Conservation (phyloP, 2,797 vertebrate genomes). For the Siniperca obscura region DNA sequence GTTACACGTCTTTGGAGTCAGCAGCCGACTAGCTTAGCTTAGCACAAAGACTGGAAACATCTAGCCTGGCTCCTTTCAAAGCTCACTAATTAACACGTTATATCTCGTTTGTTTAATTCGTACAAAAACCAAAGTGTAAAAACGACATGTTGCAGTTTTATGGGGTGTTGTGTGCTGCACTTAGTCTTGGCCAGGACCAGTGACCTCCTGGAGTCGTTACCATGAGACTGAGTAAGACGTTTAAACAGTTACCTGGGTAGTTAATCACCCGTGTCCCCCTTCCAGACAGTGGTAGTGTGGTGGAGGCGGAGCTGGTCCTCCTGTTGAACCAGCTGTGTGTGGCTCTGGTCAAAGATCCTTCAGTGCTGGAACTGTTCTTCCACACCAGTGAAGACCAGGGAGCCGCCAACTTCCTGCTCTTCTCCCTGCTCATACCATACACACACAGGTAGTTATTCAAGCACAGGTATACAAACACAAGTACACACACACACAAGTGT, state of each 20-base stretch:
- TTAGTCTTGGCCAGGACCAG: no score
- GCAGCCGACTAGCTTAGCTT: neutral
- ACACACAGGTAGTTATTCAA: slow-evolving; percentile 86
- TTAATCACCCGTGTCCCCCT: neutral
- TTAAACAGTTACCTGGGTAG: neutral
- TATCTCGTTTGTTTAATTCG: no score
- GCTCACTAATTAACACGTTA: no score
- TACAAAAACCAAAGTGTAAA: no score
- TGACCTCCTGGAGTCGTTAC: no score
- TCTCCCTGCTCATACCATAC: slow-evolving; percentile 95
- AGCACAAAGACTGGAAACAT: neutral
- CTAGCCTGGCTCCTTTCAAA: no score
- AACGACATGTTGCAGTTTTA: no score
- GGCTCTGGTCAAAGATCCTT: slow-evolving; percentile 93
- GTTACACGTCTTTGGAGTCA: neutral
- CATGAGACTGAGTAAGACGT: neutral
- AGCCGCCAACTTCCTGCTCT: slow-evolving; percentile 96
- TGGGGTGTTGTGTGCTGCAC: no score
- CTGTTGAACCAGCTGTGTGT: slow-evolving; percentile 92
- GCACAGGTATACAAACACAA: neutral
- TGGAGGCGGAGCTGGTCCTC: slow-evolving; percentile 92
- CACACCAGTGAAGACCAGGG: slow-evolving; percentile 96
- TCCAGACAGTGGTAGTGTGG: slow-evolving; percentile 81
- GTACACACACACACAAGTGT: neutral
- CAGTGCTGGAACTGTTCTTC: slow-evolving; percentile 95